phyloP scores from a whole-genome alignment of 2,797 vertebrate species.

The Prunella strophiata region DNA sequence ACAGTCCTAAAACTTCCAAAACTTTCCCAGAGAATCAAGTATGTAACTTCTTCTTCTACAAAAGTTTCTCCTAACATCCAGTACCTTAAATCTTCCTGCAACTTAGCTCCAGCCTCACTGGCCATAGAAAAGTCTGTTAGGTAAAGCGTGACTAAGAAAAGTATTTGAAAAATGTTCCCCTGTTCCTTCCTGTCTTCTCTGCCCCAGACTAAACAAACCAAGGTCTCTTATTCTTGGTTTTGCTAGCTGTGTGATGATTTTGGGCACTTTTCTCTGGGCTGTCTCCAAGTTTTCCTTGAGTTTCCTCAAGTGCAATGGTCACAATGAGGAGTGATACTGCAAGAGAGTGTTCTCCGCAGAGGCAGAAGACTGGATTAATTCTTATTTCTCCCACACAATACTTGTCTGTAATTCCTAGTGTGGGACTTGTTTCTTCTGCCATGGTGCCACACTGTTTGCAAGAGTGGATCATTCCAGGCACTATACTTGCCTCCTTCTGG shows the following conservation, averaged over 20 bases:
- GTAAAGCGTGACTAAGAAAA: not conserved
- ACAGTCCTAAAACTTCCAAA: not conserved
- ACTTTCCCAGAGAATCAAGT: not conserved
- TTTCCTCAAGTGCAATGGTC: not conserved
- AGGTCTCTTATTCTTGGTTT: not conserved
- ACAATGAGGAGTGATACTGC: not conserved
- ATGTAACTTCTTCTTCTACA: not conserved
- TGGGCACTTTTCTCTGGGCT: not conserved
- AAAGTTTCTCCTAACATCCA: not conserved
- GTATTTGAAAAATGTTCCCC: constrained; percentile 3
- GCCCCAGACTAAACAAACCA: constrained; percentile 25
- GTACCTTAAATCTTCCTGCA: not conserved
- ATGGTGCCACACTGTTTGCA: not conserved
- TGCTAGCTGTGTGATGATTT: not conserved
- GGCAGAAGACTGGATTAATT: not conserved
- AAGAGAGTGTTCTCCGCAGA: not conserved
- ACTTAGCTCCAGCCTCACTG: not conserved
- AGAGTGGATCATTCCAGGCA: not conserved
- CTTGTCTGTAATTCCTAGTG: not conserved
- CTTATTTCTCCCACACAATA: not conserved
- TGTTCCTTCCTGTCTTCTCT: constrained; percentile 25
- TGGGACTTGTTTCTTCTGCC: not conserved
- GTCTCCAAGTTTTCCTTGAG: not conserved
- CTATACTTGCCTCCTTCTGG: not conserved
- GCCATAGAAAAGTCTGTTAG: not conserved